Percentiles rank a stretch among this genome's conserved stretches.
These are phyloP conservation scores for Sphenodon punctatus DNA, from an alignment of 2,797 vertebrate genomes.

Conservation along the genomic window DNA sequence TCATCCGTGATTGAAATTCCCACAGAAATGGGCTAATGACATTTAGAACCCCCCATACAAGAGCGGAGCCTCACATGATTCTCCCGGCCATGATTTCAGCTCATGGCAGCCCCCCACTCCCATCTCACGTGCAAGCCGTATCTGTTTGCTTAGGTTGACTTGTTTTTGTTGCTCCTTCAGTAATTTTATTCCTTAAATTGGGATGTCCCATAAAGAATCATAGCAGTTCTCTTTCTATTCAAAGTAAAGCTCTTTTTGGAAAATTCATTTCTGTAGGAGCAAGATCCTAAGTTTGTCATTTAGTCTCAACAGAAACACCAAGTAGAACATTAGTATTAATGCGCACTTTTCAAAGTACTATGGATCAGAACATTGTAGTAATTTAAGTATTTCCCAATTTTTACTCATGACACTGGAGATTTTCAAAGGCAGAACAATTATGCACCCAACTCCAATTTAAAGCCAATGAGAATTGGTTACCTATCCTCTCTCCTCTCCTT, in stretches of 20 bases:
- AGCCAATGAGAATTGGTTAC: background rate
- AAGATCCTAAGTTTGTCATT: background rate
- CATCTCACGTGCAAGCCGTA: no score
- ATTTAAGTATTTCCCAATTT: background rate
- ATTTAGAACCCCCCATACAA: no score
- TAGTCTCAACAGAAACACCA: background rate
- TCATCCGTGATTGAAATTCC: no score
- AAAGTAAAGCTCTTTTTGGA: background rate
- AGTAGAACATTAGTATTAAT: background rate
- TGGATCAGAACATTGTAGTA: background rate
- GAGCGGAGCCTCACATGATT: no score
- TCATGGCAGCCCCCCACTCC: no score
- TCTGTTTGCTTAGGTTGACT: background rate
- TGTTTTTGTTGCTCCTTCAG: background rate
- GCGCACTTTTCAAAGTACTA: background rate
- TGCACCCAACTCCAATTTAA: fast-evolving
- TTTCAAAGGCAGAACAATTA: background rate
- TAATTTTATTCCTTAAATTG: background rate
- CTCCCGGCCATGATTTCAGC: no score
- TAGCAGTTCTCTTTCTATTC: background rate
- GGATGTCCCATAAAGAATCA: background rate
- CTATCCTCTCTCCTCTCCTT: fast-evolving
- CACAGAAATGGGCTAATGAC: no score
- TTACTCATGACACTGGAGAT: background rate
- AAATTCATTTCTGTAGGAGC: background rate